Evolutionary conservation across 2,113 vertebrate species (phyloP), one percentile per base, ranked within the genome.

Genomic region (Cricetomys ansorgei): DNA sequence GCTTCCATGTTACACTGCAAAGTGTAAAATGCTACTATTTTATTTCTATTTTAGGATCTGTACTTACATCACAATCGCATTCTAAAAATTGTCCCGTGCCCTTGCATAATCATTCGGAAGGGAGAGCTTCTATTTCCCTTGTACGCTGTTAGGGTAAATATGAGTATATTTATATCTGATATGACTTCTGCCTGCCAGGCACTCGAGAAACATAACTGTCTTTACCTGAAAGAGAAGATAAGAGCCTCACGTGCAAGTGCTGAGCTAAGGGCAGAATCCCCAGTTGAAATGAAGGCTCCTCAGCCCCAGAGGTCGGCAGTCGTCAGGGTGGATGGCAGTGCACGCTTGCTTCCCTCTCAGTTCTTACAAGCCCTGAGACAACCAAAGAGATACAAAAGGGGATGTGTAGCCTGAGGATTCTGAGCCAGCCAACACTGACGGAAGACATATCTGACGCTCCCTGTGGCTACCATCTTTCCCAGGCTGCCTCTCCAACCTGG

Each of bases 1-100:
- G 34, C 92, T 97, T 97, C 97, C 95, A 94, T 97, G 96, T 95
- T 90, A 97, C 77, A 87, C 80, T 92, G 81, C 64, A 65, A 97
- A 97, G 77, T 8, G 23, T 96, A 83, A 95, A 96, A 97, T 83
- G 59, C 95, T 92, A 94, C 88, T 94, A 91, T 64, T 94, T 92
- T 85, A 72, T 72, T n/a, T 65, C 93, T 97, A 95, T 97, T 98
- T 97, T 94, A 96, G 72, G 85, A 94, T 92, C 75, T 83, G 91
- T 9, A 93, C 88, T 96, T 97, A 95, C 75, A 92, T 65, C 91
- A 94, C 94, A 97, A 97, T 95, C 88, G 50, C 69, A 85, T 77
- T 94, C 96, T 88, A 55, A 75, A 96, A 92, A 62, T 67, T 92
- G 94, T 95, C 94, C 92, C 12, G 19, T 95, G 90, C 96, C 62